These are phyloP conservation scores for Platalea minor DNA, from an alignment of 2,797 vertebrate species.

Conservation along the genomic window DNA sequence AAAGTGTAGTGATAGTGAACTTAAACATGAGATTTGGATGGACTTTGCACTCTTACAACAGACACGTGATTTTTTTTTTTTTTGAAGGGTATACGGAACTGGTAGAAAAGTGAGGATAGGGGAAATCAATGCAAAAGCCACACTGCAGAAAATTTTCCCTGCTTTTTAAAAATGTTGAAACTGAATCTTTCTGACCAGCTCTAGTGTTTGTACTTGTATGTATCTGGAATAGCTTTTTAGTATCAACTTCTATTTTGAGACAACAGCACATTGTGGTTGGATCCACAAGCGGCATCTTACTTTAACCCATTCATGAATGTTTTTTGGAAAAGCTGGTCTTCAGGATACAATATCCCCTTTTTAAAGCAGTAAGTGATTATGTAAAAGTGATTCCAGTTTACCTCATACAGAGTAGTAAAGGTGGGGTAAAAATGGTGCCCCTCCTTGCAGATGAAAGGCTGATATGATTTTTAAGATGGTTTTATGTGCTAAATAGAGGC, in stretches of 20 bases:
- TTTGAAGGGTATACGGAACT: neutral
- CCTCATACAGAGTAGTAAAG: conserved; percentile 44
- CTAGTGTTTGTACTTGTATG: conserved; percentile 63
- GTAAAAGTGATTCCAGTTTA: conserved; percentile 64
- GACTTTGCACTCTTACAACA: conserved; percentile 65
- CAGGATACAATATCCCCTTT: conserved; percentile 48
- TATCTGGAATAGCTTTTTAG: conserved; percentile 75
- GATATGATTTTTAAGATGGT: conserved; percentile 5
- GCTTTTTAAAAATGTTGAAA: conserved; percentile 54
- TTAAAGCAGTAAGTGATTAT: conserved; percentile 36
- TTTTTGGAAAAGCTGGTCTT: conserved; percentile 65
- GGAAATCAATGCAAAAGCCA: neutral
- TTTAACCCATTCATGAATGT: conserved; percentile 32
- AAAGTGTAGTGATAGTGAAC: conserved; percentile 64
- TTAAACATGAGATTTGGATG: conserved; percentile 62
- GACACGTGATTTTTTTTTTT: neutral
- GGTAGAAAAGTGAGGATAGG: neutral
- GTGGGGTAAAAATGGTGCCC: neutral
- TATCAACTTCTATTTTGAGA: conserved; percentile 72
- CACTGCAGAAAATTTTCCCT: neutral
- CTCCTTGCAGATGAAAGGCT: conserved; percentile 5
- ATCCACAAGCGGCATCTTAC: conserved; percentile 49
- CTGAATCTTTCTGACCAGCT: conserved; percentile 60
- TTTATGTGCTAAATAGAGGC: conserved; percentile 60
- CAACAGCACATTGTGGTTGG: conserved; percentile 55